Base-by-base conservation (phyloP, 2,888 invertebrate genomes). In the Crossocerus cetratus region DNA sequence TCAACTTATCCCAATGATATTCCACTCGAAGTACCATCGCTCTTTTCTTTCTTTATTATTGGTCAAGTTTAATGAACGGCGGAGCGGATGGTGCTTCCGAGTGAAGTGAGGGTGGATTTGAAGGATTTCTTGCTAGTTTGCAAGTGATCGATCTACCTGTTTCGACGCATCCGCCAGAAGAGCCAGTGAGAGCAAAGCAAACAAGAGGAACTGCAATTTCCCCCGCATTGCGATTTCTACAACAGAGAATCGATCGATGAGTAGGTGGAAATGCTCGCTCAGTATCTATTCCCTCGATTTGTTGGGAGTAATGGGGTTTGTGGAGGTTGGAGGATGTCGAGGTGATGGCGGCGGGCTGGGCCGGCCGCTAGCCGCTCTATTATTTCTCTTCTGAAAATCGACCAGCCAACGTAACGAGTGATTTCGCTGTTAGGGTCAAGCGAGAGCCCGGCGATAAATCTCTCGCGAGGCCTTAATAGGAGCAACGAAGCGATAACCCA, bases 401-500 rank as follows among this genome's bases (percentile, higher is more conserved):
- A 71, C 53, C 43, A 45, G 63, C 32, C 44, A 54, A 70, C 20
- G 74, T 66, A 54, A 32, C 57, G 21, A 57, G 32, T 66, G 67
- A 72, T 69, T 43, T 45, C 32, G 32, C 11, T 21, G 45, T 67
- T 75, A 68, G 81, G 86, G 86, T 86, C 84, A 86, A 79, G 32
- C 78, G 76, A 76, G 70, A 70, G 11, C 32, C 72, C 72, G 61
- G 44, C 74, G 83, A 87, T 86, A 86, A 86, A 84, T 87, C 83
- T 8, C 32, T 81, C 67, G 16, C 18, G 68, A 64, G 76, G 66
- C 77, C 84, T 86, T 80, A 85, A 85, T 86, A 78, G 66, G 74
- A 76, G 78, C 81, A 83, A 85, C 77, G 77, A 84, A 74, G 82
- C 83, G 87, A 87, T 86, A 87, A 87, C 87, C 86, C 80, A 87